A percentile compares a stretch with the other conserved stretches of the same genome.
phyloP scores from a whole-genome alignment of 2,113 vertebrate species.

The Labeo rohita region DNA sequence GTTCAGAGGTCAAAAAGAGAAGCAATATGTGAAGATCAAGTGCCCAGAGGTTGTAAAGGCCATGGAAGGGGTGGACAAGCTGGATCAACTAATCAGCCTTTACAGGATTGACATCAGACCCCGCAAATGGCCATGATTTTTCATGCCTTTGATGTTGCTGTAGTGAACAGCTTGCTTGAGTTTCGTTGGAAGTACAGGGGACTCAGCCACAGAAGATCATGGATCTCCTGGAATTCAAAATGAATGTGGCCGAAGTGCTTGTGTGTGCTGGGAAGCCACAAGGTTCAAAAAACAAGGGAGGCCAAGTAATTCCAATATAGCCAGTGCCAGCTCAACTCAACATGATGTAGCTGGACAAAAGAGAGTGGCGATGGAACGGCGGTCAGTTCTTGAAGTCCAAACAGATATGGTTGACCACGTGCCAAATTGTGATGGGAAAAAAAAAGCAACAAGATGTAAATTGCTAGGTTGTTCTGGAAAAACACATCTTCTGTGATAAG shows the following conservation, averaged over 20 bases:
- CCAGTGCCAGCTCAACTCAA: not conserved
- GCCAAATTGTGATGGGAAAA: not conserved
- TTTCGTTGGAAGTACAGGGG: too few species aligned
- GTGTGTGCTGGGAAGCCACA: too few species aligned
- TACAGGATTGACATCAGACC: too few species aligned
- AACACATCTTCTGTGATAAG: slow-evolving; percentile 24
- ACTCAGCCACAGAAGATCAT: too few species aligned
- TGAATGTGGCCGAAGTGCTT: too few species aligned
- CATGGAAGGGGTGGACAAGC: too few species aligned
- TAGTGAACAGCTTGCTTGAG: too few species aligned
- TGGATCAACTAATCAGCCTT: too few species aligned
- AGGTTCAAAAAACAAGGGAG: too few species aligned
- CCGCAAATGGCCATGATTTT: too few species aligned
- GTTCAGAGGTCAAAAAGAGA: not conserved
- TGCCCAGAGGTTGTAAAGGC: not conserved
- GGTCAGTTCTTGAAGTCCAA: slow-evolving; percentile 18
- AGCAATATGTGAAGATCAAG: not conserved
- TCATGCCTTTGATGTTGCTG: too few species aligned
- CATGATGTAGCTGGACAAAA: not conserved
- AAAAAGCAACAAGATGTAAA: not conserved
- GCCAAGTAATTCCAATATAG: not conserved
- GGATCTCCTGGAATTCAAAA: too few species aligned
- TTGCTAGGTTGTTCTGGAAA: not conserved
- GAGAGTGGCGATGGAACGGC: not conserved
- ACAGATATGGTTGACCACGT: slow-evolving; percentile 21